A percentile compares a stretch with the other conserved stretches of the same genome.
phyloP scores from a whole-genome alignment of 2,797 vertebrate species.

The Urocyon cinereoargenteus region DNA sequence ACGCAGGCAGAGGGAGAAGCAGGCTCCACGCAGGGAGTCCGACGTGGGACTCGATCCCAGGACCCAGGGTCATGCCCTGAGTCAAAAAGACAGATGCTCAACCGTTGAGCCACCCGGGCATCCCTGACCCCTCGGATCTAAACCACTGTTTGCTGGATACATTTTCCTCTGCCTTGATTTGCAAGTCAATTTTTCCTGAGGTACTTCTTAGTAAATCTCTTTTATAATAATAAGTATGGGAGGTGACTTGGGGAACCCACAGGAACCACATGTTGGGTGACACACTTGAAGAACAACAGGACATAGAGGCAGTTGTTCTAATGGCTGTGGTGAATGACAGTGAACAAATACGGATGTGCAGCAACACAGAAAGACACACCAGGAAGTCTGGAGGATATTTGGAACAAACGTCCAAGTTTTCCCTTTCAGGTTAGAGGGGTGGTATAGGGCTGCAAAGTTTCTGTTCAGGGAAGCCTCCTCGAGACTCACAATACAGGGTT shows the following conservation, averaged over 20 bases:
- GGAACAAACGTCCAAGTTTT: background rate
- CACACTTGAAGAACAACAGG: background rate
- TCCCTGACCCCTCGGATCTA: background rate
- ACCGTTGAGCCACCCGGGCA: too few species aligned
- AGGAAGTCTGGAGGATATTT: background rate
- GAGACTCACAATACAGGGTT: background rate
- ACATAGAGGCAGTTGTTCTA: background rate
- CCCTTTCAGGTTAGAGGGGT: background rate
- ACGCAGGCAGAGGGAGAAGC: too few species aligned
- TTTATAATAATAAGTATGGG: background rate
- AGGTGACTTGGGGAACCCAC: background rate
- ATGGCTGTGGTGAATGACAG: background rate
- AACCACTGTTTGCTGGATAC: background rate
- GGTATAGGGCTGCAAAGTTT: background rate
- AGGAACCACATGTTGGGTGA: background rate
- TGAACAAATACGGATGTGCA: background rate
- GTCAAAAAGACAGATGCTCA: too few species aligned
- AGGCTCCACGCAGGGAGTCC: too few species aligned
- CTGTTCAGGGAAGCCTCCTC: background rate
- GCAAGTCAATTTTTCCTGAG: background rate
- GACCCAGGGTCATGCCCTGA: too few species aligned
- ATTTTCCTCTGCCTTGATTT: background rate
- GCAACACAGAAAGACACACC: background rate
- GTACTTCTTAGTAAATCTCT: background rate
- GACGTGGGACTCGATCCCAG: too few species aligned